A percentile compares a stretch with the other conserved stretches of the same genome.
Evolutionary conservation across 2,888 invertebrate species (phyloP).

Genomic region (Empis stercorea): DNA sequence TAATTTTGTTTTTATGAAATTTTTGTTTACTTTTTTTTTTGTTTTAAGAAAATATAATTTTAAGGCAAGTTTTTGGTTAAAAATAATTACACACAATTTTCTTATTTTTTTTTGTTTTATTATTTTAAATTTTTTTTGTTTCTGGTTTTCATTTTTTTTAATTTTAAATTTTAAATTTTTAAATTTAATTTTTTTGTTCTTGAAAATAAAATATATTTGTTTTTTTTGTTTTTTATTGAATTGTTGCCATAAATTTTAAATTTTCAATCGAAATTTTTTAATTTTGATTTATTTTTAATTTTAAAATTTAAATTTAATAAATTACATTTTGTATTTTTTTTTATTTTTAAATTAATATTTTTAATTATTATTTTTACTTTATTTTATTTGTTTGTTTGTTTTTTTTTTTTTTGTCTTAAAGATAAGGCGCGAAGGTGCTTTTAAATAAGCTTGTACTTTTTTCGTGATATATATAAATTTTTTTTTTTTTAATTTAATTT

Average conservation of each 20-base stretch:
- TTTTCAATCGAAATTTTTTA: constrained; percentile 16
- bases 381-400: not conserved
- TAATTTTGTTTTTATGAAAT: constrained; percentile 9
- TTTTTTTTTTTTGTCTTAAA: constrained; percentile 37
- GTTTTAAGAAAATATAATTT: constrained; percentile 49
- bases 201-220: constrained; percentile 13
- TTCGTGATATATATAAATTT: constrained; percentile 43
- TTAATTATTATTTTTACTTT: constrained; percentile 9
- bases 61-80: constrained; percentile 54
- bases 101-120: constrained; percentile 19
- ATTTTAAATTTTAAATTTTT: no score
- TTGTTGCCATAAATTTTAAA: constrained; percentile 19
- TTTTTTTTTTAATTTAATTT: constrained; percentile 15
- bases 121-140: not conserved
- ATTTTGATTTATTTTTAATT: constrained; percentile 11
- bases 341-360: constrained; percentile 16
- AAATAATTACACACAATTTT: constrained; percentile 39
- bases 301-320: constrained; percentile 19
- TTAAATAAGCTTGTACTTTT: constrained; percentile 60
- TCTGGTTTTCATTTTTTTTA: not conserved
- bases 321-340: constrained; percentile 21
- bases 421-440: constrained; percentile 63
- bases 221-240: no score
- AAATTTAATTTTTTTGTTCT: constrained; percentile 14
- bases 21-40: constrained; percentile 14